Evolutionary conservation across 2,797 vertebrate genomes (phyloP).

Genomic region (Prionace glauca): DNA sequence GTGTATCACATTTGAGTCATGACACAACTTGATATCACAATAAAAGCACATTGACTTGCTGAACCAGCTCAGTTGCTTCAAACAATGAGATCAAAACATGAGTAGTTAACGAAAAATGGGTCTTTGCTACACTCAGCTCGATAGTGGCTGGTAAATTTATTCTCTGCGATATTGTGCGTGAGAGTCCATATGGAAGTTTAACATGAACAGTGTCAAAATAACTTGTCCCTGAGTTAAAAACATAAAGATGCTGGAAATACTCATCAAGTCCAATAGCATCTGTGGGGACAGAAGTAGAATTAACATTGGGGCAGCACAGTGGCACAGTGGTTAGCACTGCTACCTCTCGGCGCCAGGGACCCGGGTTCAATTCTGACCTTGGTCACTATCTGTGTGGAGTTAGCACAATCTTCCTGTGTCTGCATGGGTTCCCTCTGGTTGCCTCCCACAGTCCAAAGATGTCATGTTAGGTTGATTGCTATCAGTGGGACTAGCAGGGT

Average conservation of each 20-base stretch:
- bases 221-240: not conserved
- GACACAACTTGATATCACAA: not conserved
- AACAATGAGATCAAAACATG: not conserved
- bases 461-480: too few species aligned
- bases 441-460: too few species aligned
- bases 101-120: not conserved
- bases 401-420: too few species aligned
- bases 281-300: not conserved
- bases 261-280: not conserved
- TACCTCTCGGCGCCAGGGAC: too few species aligned
- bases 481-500: too few species aligned
- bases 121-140: not conserved
- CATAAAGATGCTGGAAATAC: not conserved
- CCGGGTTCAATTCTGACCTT: too few species aligned
- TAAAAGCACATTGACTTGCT: not conserved
- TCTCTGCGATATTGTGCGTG: not conserved
- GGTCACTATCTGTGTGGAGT: too few species aligned
- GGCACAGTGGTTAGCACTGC: too few species aligned
- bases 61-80: not conserved
- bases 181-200: not conserved
- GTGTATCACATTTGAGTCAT: not conserved
- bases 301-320: not conserved
- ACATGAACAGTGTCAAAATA: not conserved
- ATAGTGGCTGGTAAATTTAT: not conserved
- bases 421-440: too few species aligned